A percentile compares a stretch with the other conserved stretches of the same genome.
Conservation (phyloP, 1,140 invertebrate genomes). For the Hylaeus volcanicus region DNA sequence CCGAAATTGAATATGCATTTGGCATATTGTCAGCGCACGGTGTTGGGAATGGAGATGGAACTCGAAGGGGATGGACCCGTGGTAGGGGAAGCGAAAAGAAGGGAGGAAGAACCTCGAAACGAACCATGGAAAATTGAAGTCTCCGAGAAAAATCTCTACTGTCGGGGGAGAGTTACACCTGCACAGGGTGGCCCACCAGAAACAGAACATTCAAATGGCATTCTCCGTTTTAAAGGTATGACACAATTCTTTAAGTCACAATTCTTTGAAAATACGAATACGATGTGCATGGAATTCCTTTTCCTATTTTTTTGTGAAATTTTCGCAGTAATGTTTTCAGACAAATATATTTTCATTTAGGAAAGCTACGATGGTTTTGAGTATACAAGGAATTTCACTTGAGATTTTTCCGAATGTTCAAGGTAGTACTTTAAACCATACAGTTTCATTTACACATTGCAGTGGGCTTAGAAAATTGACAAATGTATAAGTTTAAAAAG, state of each 20-base stretch:
- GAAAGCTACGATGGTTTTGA: too few relatives aligned
- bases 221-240: too few relatives aligned
- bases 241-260: too few relatives aligned
- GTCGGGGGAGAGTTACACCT: constrained; percentile 13
- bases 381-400: too few relatives aligned
- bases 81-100: constrained; percentile 1
- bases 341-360: too few relatives aligned
- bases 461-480: too few relatives aligned
- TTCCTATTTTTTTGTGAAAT: not conserved
- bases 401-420: too few relatives aligned
- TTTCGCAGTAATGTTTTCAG: too few relatives aligned
- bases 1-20: constrained; percentile 70
- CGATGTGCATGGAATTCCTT: not conserved
- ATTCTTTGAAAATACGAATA: too few relatives aligned
- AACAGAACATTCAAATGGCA: not conserved
- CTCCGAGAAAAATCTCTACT: constrained; percentile 52
- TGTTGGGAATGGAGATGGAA: constrained; percentile 2
- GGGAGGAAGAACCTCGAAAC: constrained; percentile 34
- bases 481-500: too few relatives aligned
- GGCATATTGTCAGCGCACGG: constrained; percentile 53
- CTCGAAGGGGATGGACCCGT: not conserved
- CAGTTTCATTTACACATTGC: too few relatives aligned
- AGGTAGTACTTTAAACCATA: too few relatives aligned
- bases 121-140: constrained; percentile 50
- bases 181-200: not conserved